These are phyloP conservation scores for Achatina immaculata DNA, from an alignment of 1,140 invertebrate genomes.

Conservation along the genomic window DNA sequence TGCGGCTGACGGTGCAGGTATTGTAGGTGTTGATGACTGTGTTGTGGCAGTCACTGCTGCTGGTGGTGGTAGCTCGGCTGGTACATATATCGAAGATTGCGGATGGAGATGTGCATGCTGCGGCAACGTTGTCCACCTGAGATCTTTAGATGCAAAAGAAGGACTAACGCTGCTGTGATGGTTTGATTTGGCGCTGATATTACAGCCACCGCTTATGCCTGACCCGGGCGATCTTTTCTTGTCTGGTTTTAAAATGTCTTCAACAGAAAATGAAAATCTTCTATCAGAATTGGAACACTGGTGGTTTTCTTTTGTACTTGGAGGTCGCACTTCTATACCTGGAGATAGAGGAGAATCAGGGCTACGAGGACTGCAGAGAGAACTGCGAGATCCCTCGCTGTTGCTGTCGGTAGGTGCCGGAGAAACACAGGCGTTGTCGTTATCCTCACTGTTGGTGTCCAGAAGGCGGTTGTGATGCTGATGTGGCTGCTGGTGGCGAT, in stretches of 20 bases:
- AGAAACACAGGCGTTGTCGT: neutral
- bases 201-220: neutral
- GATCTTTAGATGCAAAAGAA: neutral
- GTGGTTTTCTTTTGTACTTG: neutral
- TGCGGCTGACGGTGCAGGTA: neutral
- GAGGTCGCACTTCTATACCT: neutral
- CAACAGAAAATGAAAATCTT: slow-evolving; percentile 32
- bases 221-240: slow-evolving; percentile 22
- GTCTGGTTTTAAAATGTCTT: slow-evolving; percentile 35
- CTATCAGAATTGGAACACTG: neutral
- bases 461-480: neutral
- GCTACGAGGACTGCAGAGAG: slow-evolving; percentile 14
- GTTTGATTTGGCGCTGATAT: neutral
- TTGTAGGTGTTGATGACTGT: slow-evolving; percentile 7
- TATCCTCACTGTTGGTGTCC: neutral
- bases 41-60: neutral
- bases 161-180: neutral
- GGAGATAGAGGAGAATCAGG: neutral
- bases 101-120: slow-evolving; percentile 10
- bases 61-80: slow-evolving; percentile 7
- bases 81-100: neutral
- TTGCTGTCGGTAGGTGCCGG: neutral
- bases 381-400: neutral
- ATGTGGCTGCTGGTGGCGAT: neutral
- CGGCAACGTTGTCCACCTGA: neutral